phyloP scores from a whole-genome alignment of 2,113 vertebrate genomes.

The Guaruba guarouba region DNA sequence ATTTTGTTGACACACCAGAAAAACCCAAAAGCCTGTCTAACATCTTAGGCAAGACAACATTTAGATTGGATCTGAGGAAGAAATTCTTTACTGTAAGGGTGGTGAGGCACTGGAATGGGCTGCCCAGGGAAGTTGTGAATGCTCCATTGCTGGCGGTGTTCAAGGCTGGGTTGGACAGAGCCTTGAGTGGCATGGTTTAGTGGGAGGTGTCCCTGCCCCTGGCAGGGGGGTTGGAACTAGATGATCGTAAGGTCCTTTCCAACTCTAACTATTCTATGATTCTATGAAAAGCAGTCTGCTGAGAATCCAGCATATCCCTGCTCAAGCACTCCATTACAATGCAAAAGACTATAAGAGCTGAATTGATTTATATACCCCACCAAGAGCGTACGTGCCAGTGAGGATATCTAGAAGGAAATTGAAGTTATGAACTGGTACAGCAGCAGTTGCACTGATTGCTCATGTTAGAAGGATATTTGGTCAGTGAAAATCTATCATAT shows the following conservation, averaged over 20 bases:
- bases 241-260: too few species aligned
- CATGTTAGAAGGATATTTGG: neutral
- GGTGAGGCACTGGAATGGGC: too few species aligned
- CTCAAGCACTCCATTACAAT: neutral
- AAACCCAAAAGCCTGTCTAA: neutral
- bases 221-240: too few species aligned
- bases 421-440: neutral
- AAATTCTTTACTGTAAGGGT: too few species aligned
- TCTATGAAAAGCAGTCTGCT: neutral
- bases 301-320: neutral
- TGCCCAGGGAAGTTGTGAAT: too few species aligned
- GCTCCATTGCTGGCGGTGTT: too few species aligned
- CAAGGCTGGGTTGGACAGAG: too few species aligned
- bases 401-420: neutral
- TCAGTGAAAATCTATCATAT: neutral
- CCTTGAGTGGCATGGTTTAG: too few species aligned
- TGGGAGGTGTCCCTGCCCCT: too few species aligned
- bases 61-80: neutral
- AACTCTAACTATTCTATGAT: too few species aligned
- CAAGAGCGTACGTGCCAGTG: neutral
- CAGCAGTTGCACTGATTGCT: neutral
- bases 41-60: neutral
- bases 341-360: neutral
- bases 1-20: neutral
- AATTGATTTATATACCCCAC: neutral